phyloP scores from a whole-genome alignment of 2,113 vertebrate species.

The Chamaetylas fuelleborni region DNA sequence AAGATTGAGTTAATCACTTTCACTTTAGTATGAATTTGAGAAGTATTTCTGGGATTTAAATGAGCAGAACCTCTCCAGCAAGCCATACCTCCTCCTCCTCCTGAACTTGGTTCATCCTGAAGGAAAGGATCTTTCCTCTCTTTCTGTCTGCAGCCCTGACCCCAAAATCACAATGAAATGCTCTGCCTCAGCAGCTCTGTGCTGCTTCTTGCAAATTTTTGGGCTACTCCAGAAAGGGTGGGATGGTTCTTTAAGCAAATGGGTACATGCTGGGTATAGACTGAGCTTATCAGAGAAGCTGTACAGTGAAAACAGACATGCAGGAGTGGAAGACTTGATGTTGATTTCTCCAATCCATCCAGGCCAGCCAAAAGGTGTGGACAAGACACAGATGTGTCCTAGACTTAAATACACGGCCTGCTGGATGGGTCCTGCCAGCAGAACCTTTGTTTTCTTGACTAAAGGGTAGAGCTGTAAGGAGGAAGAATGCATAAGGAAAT shows the following conservation, averaged over 20 bases:
- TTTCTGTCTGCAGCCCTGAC: not conserved
- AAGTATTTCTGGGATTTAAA: not conserved
- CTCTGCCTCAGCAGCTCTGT: not conserved
- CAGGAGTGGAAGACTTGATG: not conserved
- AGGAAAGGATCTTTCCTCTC: not conserved
- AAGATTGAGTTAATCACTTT: not conserved
- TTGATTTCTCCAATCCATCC: not conserved
- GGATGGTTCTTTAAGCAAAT: not conserved
- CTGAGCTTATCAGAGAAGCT: not conserved
- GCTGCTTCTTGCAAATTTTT: not conserved
- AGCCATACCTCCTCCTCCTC: not conserved
- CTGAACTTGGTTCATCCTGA: not conserved
- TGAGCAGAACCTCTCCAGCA: not conserved
- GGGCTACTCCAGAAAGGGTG: not conserved
- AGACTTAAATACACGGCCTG: not conserved
- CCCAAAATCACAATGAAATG: rapidly evolving
- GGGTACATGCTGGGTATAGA: rapidly evolving
- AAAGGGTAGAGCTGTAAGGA: not conserved
- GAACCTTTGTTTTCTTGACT: not conserved
- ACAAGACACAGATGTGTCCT: not conserved
- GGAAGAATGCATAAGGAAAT: not conserved
- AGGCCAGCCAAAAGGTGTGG: not conserved
- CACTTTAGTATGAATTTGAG: not conserved
- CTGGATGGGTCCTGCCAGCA: not conserved
- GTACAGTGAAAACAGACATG: not conserved